A percentile compares a stretch with the other conserved stretches of the same genome.
Evolutionary conservation across 2,888 invertebrate species (phyloP).

Genomic region (Lasioglossum calceatum): DNA sequence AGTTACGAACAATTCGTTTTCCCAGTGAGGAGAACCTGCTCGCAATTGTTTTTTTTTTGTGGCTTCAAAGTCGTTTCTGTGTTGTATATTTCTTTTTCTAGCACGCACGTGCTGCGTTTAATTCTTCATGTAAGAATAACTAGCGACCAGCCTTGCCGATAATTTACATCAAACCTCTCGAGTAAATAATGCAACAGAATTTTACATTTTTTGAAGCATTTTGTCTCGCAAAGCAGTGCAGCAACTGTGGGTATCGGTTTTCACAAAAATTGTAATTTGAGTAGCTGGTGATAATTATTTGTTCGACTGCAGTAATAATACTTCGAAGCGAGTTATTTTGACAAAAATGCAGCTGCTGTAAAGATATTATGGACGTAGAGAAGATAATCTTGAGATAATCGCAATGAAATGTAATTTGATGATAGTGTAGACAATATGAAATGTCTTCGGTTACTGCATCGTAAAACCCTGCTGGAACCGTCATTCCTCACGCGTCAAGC

Average conservation of each 20-base stretch:
- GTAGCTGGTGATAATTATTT: too few relatives aligned
- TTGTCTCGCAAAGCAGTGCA: neutral
- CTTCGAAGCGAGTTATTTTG: neutral
- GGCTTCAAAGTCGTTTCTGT: constrained; percentile 3
- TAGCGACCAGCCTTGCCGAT: neutral
- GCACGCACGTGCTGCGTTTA: neutral
- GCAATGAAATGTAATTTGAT: neutral
- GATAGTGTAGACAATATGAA: neutral
- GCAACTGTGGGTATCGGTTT: neutral
- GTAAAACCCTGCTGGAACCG: neutral
- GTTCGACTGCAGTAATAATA: neutral
- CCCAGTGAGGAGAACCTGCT: neutral
- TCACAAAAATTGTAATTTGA: neutral
- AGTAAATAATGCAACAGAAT: neutral
- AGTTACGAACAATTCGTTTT: constrained; percentile 4
- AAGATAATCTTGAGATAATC: neutral
- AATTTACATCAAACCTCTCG: neutral
- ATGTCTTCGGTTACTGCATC: neutral
- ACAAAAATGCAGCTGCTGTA: neutral
- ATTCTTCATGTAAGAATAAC: constrained; percentile 27
- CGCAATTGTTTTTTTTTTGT: neutral
- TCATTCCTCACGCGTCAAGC: neutral
- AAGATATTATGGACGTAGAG: neutral
- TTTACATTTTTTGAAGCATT: neutral
- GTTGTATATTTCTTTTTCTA: constrained; percentile 9